Percentiles rank a stretch among this genome's conserved stretches.
Conservation (phyloP, 2,113 vertebrate species). For the Argyrosomus japonicus region DNA sequence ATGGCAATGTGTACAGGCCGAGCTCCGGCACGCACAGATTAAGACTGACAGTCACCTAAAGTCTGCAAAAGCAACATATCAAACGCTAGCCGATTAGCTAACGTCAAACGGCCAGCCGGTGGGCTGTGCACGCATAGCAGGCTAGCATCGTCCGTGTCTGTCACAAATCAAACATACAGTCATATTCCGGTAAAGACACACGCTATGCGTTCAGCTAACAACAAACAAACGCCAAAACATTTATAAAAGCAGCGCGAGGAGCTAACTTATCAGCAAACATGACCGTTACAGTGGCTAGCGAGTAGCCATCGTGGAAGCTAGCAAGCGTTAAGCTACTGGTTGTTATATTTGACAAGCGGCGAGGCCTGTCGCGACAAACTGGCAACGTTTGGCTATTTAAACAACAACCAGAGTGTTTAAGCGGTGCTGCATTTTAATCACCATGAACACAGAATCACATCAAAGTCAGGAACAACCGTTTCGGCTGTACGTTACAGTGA, state of each 20-base stretch:
- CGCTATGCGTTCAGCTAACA: not conserved
- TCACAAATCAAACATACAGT: not conserved
- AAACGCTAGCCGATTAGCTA: constrained; percentile 49
- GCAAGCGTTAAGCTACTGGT: not conserved
- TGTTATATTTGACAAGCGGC: constrained; percentile 40
- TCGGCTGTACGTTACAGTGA: constrained; percentile 42
- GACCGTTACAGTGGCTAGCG: constrained; percentile 10
- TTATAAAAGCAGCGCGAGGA: rapidly evolving
- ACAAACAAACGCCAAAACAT: not conserved
- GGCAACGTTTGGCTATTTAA: not conserved
- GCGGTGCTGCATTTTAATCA: rapidly evolving
- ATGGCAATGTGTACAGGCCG: not conserved
- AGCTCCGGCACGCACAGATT: not conserved
- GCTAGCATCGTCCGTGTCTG: not conserved
- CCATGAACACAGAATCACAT: not conserved
- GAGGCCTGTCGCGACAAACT: constrained; percentile 25
- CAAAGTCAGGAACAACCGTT: not conserved
- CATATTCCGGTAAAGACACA: not conserved
- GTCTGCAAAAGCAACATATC: not conserved
- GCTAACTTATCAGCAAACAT: not conserved
- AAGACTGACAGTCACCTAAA: not conserved
- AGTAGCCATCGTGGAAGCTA: constrained; percentile 46
- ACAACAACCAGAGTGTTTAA: rapidly evolving
- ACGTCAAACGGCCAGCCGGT: constrained; percentile 10
- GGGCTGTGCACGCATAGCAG: not conserved